Conservation (phyloP, 2,888 invertebrate genomes). For the Cataglyphis albicans region DNA sequence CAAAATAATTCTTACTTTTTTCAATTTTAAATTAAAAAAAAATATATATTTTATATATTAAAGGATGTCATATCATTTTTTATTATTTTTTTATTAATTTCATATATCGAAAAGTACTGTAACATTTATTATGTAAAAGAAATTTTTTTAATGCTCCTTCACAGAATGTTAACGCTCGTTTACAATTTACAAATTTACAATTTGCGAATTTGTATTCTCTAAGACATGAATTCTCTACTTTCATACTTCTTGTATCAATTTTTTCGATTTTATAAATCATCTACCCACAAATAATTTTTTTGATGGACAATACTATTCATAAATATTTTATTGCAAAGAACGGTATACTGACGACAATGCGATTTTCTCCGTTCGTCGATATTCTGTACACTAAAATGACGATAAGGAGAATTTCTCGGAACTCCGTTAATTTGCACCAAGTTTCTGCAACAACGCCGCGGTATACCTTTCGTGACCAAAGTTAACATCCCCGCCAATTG, state of each 20-base stretch:
- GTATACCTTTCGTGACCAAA: not conserved
- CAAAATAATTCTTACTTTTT: not conserved
- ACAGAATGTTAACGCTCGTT: not conserved
- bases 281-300: not conserved
- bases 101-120: not conserved
- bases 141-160: not conserved
- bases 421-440: not conserved
- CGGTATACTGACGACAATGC: not conserved
- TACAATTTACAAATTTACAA: not conserved
- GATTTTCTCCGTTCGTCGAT: slow-evolving; percentile 14
- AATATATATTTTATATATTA: not conserved
- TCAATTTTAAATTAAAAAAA: not conserved
- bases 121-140: not conserved
- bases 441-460: not conserved
- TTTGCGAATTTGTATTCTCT: not conserved
- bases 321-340: not conserved
- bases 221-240: not conserved
- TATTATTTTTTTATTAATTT: not conserved
- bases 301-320: not conserved
- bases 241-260: not conserved
- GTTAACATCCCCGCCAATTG: not conserved
- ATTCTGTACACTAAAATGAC: not conserved
- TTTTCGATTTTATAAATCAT: not conserved
- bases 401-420: not conserved
- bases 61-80: not conserved